Percentiles rank a stretch among this genome's conserved stretches.
Conservation (phyloP, 2,888 invertebrate species). For the Pterobdella sp. region DNA sequence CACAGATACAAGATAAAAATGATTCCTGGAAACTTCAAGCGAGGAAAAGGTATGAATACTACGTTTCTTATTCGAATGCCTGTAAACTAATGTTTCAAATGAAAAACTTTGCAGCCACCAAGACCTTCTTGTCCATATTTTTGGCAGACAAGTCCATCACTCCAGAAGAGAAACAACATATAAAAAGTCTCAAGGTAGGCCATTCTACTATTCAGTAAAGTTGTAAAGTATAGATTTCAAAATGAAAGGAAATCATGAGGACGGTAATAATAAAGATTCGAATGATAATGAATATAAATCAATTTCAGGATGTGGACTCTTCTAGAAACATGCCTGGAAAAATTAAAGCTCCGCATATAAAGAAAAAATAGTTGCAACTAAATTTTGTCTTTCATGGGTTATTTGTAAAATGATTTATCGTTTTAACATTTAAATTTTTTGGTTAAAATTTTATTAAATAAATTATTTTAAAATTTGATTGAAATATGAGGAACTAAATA, state of each 20-base stretch:
- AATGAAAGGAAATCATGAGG: too few relatives aligned
- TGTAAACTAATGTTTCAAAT: constrained; percentile 16
- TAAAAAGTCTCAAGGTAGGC: constrained; percentile 72
- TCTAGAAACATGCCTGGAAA: constrained; percentile 93
- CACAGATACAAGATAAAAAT: constrained; percentile 84
- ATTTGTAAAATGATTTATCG: background rate
- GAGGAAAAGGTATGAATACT: constrained; percentile 67
- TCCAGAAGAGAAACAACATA: constrained; percentile 74
- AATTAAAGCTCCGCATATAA: constrained; percentile 62
- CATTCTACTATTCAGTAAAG: background rate
- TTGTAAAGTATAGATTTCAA: background rate
- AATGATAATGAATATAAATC: background rate
- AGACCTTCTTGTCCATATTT: constrained; percentile 81
- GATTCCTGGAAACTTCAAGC: constrained; percentile 83
- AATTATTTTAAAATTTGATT: background rate
- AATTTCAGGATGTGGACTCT: constrained; percentile 66
- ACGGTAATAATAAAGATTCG: background rate
- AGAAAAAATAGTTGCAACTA: constrained; percentile 3
- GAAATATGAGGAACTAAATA: too few relatives aligned
- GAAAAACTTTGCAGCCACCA: constrained; percentile 58
- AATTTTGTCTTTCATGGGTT: background rate
- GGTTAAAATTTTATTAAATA: background rate
- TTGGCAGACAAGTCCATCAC: constrained; percentile 68
- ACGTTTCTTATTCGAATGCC: background rate
- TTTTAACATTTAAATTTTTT: background rate